These are phyloP conservation scores for Artemia sinica DNA, from an alignment of 2,888 invertebrate genomes.

Conservation along the genomic window DNA sequence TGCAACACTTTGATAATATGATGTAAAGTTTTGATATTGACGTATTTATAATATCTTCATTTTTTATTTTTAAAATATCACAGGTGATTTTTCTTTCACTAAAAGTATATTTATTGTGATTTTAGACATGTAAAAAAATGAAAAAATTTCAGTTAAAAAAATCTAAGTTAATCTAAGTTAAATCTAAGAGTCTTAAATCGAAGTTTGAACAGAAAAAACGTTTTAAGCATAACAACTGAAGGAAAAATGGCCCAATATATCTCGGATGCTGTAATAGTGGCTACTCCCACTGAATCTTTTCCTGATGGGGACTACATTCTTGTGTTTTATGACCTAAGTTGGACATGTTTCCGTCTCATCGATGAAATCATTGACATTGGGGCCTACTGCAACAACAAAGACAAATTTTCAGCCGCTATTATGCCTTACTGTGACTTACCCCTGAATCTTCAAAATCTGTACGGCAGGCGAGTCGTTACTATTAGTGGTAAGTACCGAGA, in stretches of 20 bases:
- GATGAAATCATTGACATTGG: slow-evolving; percentile 10
- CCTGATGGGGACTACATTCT: neutral
- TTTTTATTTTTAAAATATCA: too few species aligned
- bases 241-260: neutral
- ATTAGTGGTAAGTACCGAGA: slow-evolving; percentile 11
- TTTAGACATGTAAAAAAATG: too few species aligned
- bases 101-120: too few species aligned
- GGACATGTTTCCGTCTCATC: neutral
- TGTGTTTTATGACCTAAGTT: neutral
- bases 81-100: too few species aligned
- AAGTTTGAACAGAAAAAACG: too few species aligned
- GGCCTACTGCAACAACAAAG: neutral
- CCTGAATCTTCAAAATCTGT: neutral
- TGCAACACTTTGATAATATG: too few species aligned
- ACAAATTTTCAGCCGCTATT: neutral
- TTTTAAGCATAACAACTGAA: too few species aligned
- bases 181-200: too few species aligned
- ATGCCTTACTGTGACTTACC: slow-evolving; percentile 11
- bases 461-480: neutral
- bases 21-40: too few species aligned
- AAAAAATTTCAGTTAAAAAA: too few species aligned
- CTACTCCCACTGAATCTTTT: neutral
- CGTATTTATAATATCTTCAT: too few species aligned
- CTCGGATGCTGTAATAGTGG: neutral
- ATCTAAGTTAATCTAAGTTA: too few species aligned